Evolutionary conservation across 2,113 vertebrate genomes (phyloP), one percentile per base, ranked within the genome.

Genomic region (Prinia subflava): DNA sequence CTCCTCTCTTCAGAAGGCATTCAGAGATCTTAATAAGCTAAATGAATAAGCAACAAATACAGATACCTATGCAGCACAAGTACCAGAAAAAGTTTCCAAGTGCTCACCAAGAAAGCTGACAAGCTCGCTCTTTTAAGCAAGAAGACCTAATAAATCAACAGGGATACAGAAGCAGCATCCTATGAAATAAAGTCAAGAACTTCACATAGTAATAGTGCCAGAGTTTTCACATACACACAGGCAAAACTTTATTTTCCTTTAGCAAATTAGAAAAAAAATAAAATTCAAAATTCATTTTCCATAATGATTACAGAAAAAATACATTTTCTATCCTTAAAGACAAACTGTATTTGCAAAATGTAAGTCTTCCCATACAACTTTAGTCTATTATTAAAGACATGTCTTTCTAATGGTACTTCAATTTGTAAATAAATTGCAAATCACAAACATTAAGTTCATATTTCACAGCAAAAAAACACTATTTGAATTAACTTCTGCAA

Each of bases 161-260:
- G 57, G 87, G 20, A 78, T 73, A 91, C 2, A 94, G 67, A 94
- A 87, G 16, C 15, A 95, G 89, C 15, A 83, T 89, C 49, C 79
- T 39, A 80, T 33, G 41, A 42, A 79, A 55, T 53, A 56, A 94
- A 95, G 27, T 57, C 41, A 90, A 52, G 46, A 92, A 83, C 69
- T 79, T 71, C 44, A 95, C 67, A 92, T 4, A 95, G 5, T 47
- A 84, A 85, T 24, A 95, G 28, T 63, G 33, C 13, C 15, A 30
- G 74, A 90, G 71, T 52, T 65, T 76, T 78, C 35, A 93, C 93
- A 94, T 42, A 83, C 47, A 77, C 80, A 82, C n/a, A 87, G 28
- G 22, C 5, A 27, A 83, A 95, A 91, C n/a, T 97, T 97, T 93
- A 97, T 95, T 97, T 19, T 73, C 70, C 37, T 85, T 95, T 44